Evolutionary conservation across 1,140 invertebrate species (phyloP).

Genomic region (Pantala flavescens): DNA sequence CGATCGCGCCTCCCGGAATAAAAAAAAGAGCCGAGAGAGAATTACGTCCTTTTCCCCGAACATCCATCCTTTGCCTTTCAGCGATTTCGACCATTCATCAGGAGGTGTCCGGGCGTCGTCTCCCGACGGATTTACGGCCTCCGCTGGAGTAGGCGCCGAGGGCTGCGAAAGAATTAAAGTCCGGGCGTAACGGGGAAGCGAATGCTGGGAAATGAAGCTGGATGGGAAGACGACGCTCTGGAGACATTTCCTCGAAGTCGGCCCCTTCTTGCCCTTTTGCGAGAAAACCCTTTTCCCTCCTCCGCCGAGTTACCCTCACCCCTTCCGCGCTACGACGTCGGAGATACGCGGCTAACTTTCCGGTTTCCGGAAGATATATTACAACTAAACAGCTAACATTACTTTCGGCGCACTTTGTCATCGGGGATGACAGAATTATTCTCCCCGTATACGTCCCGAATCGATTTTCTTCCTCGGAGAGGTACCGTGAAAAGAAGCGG

Average conservation of each 20-base stretch:
- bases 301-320: neutral
- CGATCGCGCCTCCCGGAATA: too few species aligned
- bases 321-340: neutral
- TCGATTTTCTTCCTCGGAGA: neutral
- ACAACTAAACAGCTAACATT: conserved; percentile 14
- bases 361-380: conserved; percentile 13
- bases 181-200: neutral
- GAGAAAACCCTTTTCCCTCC: neutral
- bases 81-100: neutral
- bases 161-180: neutral
- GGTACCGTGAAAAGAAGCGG: neutral
- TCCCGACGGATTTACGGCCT: neutral
- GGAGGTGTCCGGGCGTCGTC: neutral
- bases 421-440: conserved; percentile 12
- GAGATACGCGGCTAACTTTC: conserved; percentile 5
- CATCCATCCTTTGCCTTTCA: neutral
- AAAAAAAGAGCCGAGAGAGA: too few species aligned
- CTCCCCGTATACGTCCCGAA: conserved; percentile 4
- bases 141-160: too few species aligned
- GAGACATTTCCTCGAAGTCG: too few species aligned
- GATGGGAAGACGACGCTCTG: neutral
- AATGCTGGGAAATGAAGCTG: neutral
- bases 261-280: neutral
- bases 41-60: neutral
- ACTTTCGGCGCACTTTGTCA: conserved; percentile 13